Evolutionary conservation across 2,113 vertebrate species (phyloP).

Genomic region (Macheiramphus alcinus): DNA sequence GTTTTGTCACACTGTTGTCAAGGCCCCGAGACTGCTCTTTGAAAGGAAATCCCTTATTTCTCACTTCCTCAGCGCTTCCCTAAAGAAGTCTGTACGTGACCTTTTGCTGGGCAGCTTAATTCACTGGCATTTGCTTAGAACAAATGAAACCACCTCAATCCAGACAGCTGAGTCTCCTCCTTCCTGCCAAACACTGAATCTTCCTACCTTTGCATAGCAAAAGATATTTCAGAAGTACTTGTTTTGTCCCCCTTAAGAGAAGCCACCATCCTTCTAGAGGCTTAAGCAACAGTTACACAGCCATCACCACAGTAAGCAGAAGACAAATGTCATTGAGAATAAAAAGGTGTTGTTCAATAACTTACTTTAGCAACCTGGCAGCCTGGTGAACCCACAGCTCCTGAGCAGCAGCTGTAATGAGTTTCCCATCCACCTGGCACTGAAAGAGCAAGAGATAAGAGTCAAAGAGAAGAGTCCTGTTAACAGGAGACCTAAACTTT

Average conservation of each 20-base stretch:
- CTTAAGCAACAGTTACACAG: background rate
- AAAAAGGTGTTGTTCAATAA: background rate
- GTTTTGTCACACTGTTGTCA: background rate
- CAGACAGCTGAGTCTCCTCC: background rate
- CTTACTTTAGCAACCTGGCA: constrained; percentile 89
- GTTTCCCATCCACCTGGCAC: constrained; percentile 93
- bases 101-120: background rate
- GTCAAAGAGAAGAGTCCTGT: background rate
- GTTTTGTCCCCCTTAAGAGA: background rate
- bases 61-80: background rate
- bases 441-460: background rate
- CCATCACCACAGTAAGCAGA: background rate
- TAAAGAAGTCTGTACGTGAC: background rate
- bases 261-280: background rate
- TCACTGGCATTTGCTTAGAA: background rate
- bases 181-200: background rate
- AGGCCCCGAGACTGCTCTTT: background rate
- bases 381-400: constrained; percentile 82
- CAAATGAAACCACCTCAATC: background rate
- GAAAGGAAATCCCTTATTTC: background rate
- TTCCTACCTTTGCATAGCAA: background rate
- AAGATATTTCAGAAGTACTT: background rate
- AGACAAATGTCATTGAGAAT: background rate
- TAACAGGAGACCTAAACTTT: background rate
- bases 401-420: constrained; percentile 89